Base-by-base conservation (phyloP, 2,113 vertebrate species). In the Cairina moschata region DNA sequence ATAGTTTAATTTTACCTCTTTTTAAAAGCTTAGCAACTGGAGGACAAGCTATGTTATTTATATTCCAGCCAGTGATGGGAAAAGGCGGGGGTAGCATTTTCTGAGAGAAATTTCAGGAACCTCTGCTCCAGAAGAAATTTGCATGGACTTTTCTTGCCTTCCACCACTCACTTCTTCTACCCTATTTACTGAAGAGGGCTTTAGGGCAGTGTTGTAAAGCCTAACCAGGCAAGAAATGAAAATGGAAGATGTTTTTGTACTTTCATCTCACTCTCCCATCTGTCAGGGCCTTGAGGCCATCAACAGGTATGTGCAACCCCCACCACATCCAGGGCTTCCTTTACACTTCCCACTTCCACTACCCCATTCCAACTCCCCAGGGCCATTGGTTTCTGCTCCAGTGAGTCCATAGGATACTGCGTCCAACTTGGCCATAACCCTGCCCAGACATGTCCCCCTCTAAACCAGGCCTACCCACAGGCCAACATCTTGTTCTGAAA, bases 381-480 rank as follows among this genome's bases (percentile, higher is more conserved):
- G 11, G 11, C 15, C 11, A 1, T 56, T 36, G 28, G 13, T 14
- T 56, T 21, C 32, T 80, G 28, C 17, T 7, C 16, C 11, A 31
- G 12, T 0, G 3, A 72, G 11, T 42, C 21, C 3, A 4, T 46
- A 91, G 26, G 29, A 46, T 0, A 1, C 3, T 4, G 8, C 7
- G 20, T 58, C 52, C 46, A 86, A 18, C 21, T 31, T 23, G 48
- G 22, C 26, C 59, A 7, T 38, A 72, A 21, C 6, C 8, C 11
- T 60, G 20, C 32, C 36, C 44, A 62, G 4, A 15, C 29, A 28
- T 5, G 8, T 17, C 2, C 22, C 23, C 26, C 34, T 12, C 11
- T 38, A 55, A 18, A 11, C 18, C 6, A 8, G 17, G 10, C 5
- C 25, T 6, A 73, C 7, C 5, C 1, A 0, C 21, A 77, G 8